A percentile compares a stretch with the other conserved stretches of the same genome.
These are phyloP conservation scores for Chloroceryle amazona DNA, from an alignment of 2,797 vertebrate species.

Conservation along the genomic window DNA sequence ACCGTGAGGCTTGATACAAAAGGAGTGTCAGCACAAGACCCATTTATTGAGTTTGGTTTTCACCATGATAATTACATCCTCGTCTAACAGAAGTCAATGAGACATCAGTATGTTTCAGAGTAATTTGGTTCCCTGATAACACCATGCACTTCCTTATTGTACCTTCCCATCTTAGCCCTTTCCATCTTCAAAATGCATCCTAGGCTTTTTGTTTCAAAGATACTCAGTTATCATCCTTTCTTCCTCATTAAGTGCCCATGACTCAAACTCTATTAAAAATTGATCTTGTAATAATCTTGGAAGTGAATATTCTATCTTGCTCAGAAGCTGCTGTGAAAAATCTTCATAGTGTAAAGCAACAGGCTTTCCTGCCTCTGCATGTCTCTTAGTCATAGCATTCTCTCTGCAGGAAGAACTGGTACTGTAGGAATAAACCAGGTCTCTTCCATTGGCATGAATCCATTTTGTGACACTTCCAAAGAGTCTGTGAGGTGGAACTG, in stretches of 20 bases:
- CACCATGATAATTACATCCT: not conserved
- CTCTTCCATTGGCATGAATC: not conserved
- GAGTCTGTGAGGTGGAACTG: not conserved
- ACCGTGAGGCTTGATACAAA: not conserved
- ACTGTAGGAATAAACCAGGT: not conserved
- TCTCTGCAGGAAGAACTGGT: not conserved
- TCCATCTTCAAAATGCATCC: not conserved
- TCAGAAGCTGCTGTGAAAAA: not conserved
- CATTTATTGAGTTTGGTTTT: not conserved
- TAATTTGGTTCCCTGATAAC: not conserved
- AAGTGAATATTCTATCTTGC: not conserved
- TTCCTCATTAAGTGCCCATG: not conserved
- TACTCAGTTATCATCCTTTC: not conserved
- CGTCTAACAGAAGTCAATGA: not conserved
- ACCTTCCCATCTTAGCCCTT: not conserved
- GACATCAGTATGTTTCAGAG: not conserved
- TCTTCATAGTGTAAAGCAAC: not conserved
- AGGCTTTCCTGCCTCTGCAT: not conserved
- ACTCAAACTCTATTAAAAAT: not conserved
- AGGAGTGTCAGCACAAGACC: not conserved
- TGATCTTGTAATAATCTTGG: not conserved
- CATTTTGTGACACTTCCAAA: not conserved
- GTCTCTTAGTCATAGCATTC: not conserved
- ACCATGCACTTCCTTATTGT: not conserved
- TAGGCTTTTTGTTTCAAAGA: not conserved